Conservation (phyloP, 1,140 invertebrate species). For the Drosophila nasuta region DNA sequence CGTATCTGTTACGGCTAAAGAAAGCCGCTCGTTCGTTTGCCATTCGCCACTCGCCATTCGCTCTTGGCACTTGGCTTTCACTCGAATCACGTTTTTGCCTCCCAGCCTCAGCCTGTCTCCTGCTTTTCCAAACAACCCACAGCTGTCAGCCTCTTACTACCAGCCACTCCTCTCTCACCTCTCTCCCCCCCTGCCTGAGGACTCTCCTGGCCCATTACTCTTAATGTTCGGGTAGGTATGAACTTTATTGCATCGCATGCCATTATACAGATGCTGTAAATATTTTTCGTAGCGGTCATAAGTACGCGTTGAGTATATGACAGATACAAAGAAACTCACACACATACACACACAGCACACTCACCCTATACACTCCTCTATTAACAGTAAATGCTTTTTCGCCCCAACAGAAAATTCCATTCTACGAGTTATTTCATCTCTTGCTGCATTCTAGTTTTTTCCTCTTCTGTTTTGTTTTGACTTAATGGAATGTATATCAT, state of each 20-base stretch:
- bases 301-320: slow-evolving; percentile 31
- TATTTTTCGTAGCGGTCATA: slow-evolving; percentile 62
- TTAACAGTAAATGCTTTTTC: slow-evolving; percentile 21
- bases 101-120: slow-evolving; percentile 11
- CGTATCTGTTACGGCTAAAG: slow-evolving; percentile 40
- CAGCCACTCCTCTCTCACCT: background rate
- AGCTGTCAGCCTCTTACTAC: background rate
- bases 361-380: background rate
- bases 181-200: background rate
- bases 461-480: background rate
- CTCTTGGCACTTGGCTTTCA: slow-evolving; percentile 55
- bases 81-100: slow-evolving; percentile 47
- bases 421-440: slow-evolving; percentile 8
- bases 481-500: slow-evolving; percentile 51
- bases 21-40: slow-evolving; percentile 43
- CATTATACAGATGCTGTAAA: slow-evolving; percentile 68
- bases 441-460: slow-evolving; percentile 4
- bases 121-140: slow-evolving; percentile 35
- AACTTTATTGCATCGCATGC: slow-evolving; percentile 67
- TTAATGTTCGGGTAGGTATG: slow-evolving; percentile 42
- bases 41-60: slow-evolving; percentile 40
- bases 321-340: slow-evolving; percentile 8
- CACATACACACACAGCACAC: background rate
- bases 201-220: slow-evolving; percentile 19
- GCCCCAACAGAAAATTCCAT: slow-evolving; percentile 20